Evolutionary conservation across 2,113 vertebrate genomes (phyloP).

Genomic region (Xiphorhynchus elegans): DNA sequence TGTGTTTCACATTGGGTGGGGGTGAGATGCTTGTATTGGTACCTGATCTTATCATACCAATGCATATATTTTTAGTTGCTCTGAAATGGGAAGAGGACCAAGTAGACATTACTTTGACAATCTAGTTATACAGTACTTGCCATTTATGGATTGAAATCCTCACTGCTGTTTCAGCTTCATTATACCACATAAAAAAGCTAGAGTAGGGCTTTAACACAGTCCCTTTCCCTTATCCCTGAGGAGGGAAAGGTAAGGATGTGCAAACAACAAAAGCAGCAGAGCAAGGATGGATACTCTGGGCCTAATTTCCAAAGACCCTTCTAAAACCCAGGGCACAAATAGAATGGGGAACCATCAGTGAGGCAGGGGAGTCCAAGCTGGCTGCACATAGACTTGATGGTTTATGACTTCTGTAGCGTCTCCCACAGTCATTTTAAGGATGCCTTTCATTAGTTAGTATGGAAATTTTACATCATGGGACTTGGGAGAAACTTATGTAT

Average conservation of each 20-base stretch:
- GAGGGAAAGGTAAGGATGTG: neutral
- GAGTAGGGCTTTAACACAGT: neutral
- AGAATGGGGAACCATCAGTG: neutral
- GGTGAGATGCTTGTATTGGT: neutral
- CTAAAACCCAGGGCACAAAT: neutral
- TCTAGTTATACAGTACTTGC: neutral
- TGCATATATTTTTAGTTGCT: neutral
- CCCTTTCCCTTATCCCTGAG: neutral
- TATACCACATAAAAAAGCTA: neutral
- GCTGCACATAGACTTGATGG: neutral
- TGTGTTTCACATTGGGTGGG: neutral
- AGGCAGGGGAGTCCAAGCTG: neutral
- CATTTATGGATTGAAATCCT: neutral
- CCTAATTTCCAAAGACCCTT: neutral
- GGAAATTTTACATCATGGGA: neutral
- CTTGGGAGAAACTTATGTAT: neutral
- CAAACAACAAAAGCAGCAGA: neutral
- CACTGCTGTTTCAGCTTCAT: neutral
- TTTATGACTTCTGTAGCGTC: neutral
- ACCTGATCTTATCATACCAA: neutral
- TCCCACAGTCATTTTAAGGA: neutral
- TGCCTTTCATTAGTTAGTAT: neutral
- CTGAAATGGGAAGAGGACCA: neutral
- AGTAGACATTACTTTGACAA: neutral
- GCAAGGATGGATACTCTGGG: neutral